Evolutionary conservation across 2,888 invertebrate species (phyloP).

Genomic region (Pogonocherus hispidulus): DNA sequence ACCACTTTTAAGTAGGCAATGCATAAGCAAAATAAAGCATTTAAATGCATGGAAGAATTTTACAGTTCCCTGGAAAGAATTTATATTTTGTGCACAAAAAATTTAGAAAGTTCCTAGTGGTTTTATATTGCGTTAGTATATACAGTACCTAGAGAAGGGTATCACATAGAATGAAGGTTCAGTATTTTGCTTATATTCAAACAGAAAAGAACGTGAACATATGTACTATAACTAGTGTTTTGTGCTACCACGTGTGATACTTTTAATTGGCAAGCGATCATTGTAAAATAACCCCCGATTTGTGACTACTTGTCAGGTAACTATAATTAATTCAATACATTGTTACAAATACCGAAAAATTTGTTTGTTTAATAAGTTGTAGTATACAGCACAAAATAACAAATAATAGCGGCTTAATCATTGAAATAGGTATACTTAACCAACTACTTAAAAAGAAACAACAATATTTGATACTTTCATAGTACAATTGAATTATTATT

Average conservation of each 20-base stretch:
- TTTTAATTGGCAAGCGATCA: not conserved
- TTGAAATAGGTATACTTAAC: too few relatives aligned
- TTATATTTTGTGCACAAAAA: conserved; percentile 61
- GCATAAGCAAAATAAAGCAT: conserved; percentile 65
- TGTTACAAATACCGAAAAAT: not conserved
- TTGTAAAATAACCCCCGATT: not conserved
- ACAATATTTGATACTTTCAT: too few relatives aligned
- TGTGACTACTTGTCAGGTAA: not conserved
- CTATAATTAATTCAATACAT: not conserved
- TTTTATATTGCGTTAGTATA: conserved; percentile 57
- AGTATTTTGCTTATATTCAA: conserved; percentile 9
- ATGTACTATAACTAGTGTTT: not conserved
- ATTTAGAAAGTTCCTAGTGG: conserved; percentile 62
- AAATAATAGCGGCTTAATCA: too few relatives aligned
- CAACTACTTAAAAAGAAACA: too few relatives aligned
- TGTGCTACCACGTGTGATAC: not conserved
- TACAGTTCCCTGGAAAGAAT: conserved; percentile 65
- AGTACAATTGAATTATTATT: too few relatives aligned
- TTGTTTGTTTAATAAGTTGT: too few relatives aligned
- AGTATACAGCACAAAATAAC: too few relatives aligned
- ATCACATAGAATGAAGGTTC: conserved; percentile 45
- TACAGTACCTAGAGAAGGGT: conserved; percentile 38
- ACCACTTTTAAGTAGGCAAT: conserved; percentile 42
- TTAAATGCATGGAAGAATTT: conserved; percentile 69
- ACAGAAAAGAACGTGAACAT: conserved; percentile 3